These are phyloP conservation scores for Morpho deidamia DNA, from an alignment of 2,888 invertebrate genomes.

Conservation along the genomic window DNA sequence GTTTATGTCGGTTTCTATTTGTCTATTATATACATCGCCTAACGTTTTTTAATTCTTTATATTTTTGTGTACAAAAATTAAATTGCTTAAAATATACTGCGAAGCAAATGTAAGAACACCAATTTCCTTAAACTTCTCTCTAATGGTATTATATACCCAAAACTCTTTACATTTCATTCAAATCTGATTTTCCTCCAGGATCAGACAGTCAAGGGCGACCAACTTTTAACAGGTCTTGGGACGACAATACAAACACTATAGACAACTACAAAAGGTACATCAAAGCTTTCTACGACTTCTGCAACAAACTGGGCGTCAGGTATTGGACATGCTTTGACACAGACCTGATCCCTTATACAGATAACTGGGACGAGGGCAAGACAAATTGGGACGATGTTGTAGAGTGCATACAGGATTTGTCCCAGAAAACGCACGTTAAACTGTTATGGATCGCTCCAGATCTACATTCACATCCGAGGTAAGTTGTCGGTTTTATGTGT, in stretches of 20 bases:
- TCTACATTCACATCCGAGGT: conserved; percentile 79
- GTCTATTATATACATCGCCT: no score
- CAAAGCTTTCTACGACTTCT: conserved; percentile 80
- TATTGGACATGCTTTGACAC: conserved; percentile 82
- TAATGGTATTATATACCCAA: no score
- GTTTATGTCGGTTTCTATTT: no score
- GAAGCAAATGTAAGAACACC: no score
- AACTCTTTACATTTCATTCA: no score
- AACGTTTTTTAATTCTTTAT: no score
- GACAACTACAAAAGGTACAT: conserved; percentile 79
- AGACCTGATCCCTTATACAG: conserved; percentile 77
- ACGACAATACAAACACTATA: conserved; percentile 73
- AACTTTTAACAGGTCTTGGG: conserved; percentile 70
- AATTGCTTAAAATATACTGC: no score
- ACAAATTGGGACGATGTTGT: conserved; percentile 77
- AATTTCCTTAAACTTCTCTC: no score
- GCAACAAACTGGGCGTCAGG: conserved; percentile 78
- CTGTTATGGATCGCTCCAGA: conserved; percentile 82
- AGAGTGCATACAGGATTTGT: conserved; percentile 75
- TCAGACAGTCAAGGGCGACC: conserved; percentile 62
- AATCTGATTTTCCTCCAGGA: conserved; percentile 30
- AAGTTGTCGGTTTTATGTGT: conserved; percentile 6
- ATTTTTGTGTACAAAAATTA: no score
- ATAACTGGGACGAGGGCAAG: conserved; percentile 74
- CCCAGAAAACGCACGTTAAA: conserved; percentile 75